Percentiles rank a stretch among this genome's conserved stretches.
Evolutionary conservation across 2,888 invertebrate species (phyloP).

Genomic region (Magallana nippona): DNA sequence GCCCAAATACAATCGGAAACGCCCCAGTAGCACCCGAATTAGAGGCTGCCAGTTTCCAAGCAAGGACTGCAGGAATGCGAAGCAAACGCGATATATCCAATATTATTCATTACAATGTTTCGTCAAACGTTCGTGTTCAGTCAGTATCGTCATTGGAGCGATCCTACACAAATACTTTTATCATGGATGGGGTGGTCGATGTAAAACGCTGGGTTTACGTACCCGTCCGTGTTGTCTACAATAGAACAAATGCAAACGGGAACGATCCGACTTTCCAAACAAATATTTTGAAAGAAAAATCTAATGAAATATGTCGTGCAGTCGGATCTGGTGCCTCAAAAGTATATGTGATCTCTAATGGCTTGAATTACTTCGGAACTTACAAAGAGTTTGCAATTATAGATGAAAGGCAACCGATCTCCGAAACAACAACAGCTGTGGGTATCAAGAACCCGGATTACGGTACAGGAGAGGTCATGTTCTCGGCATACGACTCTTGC

Average conservation of each 20-base stretch:
- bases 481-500: slow-evolving; percentile 68
- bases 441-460: slow-evolving; percentile 61
- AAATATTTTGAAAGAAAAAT: slow-evolving; percentile 41
- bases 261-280: slow-evolving; percentile 47
- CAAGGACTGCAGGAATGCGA: slow-evolving; percentile 50
- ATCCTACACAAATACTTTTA: slow-evolving; percentile 62
- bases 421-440: slow-evolving; percentile 63
- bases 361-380: slow-evolving; percentile 66
- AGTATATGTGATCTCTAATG: slow-evolving; percentile 64
- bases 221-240: slow-evolving; percentile 63
- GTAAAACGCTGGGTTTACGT: slow-evolving; percentile 64
- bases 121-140: neutral
- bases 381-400: slow-evolving; percentile 68
- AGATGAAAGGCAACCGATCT: slow-evolving; percentile 60
- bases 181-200: slow-evolving; percentile 61
- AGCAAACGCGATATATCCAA: slow-evolving; percentile 56
- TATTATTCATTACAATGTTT: neutral
- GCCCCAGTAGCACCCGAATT: slow-evolving; percentile 38
- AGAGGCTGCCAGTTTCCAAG: slow-evolving; percentile 2
- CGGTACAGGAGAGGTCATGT: slow-evolving; percentile 50
- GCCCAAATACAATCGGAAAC: neutral
- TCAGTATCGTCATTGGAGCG: slow-evolving; percentile 31
- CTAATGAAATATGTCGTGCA: neutral
- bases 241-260: slow-evolving; percentile 53
- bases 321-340: slow-evolving; percentile 46